A percentile compares a stretch with the other conserved stretches of the same genome.
phyloP scores from a whole-genome alignment of 2,888 invertebrate species.

The Sphinx pinastri region DNA sequence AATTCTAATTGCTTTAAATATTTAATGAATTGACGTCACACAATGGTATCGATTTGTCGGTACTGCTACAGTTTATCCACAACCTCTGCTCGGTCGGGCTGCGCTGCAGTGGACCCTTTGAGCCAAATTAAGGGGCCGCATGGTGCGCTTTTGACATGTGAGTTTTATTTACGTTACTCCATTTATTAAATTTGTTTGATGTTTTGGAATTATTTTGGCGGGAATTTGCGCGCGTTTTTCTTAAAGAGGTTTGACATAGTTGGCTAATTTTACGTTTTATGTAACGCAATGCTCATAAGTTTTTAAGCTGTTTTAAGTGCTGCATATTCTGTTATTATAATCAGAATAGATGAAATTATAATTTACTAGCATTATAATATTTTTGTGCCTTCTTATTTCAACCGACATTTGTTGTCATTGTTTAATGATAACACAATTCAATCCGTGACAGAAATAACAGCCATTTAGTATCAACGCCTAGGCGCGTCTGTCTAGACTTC shows the following conservation, averaged over 20 bases:
- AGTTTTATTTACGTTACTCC: not conserved
- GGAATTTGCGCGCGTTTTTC: not conserved
- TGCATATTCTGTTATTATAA: no score
- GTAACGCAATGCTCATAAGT: no score
- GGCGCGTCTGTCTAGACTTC: no score
- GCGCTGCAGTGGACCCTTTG: conserved; percentile 1
- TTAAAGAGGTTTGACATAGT: not conserved
- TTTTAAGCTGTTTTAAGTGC: no score
- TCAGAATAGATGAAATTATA: no score
- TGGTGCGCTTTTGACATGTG: not conserved
- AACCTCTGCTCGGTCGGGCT: not conserved
- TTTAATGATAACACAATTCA: no score
- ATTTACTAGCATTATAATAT: no score
- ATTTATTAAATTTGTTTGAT: not conserved
- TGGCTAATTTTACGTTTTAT: no score
- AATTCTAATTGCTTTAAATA: conserved; percentile 26
- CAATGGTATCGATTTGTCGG: conserved; percentile 20
- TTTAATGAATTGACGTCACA: conserved; percentile 25
- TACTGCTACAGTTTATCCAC: not conserved
- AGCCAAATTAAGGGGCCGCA: not conserved
- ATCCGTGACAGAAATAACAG: no score
- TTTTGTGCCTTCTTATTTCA: no score
- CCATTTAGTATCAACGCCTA: no score
- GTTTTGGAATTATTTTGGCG: not conserved
- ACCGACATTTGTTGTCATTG: no score